phyloP scores from a whole-genome alignment of 2,113 vertebrate genomes.

The Macrotis lagotis region DNA sequence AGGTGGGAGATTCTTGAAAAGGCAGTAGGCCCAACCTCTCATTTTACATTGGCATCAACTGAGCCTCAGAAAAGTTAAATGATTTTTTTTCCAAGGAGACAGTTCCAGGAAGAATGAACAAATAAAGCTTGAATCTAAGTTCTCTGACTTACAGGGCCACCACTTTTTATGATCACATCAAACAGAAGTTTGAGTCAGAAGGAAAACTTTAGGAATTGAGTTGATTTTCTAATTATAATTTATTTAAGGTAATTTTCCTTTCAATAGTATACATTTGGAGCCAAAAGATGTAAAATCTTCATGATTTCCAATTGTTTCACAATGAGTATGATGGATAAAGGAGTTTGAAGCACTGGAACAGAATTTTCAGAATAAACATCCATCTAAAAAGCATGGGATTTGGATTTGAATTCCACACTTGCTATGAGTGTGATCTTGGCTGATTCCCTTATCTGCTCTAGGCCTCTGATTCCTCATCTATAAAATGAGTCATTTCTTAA shows the following conservation, averaged over 20 bases:
- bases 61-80: background rate
- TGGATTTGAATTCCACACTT: background rate
- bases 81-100: background rate
- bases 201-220: background rate
- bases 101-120: background rate
- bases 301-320: background rate
- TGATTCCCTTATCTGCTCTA: background rate
- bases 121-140: background rate
- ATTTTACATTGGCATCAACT: background rate
- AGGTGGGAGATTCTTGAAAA: background rate
- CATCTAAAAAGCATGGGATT: constrained; percentile 7
- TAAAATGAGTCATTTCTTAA: background rate
- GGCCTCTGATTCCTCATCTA: background rate
- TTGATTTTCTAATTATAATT: background rate
- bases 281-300: background rate
- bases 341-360: background rate
- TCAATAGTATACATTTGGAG: background rate
- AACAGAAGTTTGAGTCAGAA: background rate
- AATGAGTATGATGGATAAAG: background rate
- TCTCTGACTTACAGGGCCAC: background rate
- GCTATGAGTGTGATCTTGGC: too few relatives aligned
- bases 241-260: background rate
- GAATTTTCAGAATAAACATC: background rate
- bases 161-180: background rate
- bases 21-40: background rate